Percentiles rank a stretch among this genome's conserved stretches.
Conservation (phyloP, 2,888 invertebrate genomes). For the Tyria jacobaeae region DNA sequence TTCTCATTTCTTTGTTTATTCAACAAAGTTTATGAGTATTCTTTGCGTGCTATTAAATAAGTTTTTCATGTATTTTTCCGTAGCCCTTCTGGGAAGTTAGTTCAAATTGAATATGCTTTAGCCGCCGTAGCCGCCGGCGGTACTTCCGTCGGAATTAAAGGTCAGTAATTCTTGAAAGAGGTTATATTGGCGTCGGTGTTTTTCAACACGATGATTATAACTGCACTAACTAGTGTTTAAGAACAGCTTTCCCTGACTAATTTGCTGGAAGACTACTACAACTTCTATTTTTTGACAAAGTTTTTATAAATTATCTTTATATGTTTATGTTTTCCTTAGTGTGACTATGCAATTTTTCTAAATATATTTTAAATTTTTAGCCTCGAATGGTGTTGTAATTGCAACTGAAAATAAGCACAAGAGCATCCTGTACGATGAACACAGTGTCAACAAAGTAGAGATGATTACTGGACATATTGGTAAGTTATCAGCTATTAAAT, state of each 20-base stretch:
- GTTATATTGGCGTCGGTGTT: slow-evolving; percentile 49
- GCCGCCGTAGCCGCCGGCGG: slow-evolving; percentile 99
- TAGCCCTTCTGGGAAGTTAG: slow-evolving; percentile 99
- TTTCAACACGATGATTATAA: not conserved
- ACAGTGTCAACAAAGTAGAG: slow-evolving; percentile 98
- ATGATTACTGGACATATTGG: slow-evolving; percentile 95
- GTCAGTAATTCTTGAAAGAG: slow-evolving; percentile 76
- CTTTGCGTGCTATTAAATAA: slow-evolving; percentile 29
- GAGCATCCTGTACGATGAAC: slow-evolving; percentile 98
- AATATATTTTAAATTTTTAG: slow-evolving; percentile 79
- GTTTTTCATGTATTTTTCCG: slow-evolving; percentile 61
- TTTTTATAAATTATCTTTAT: not conserved
- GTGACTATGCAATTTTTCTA: slow-evolving; percentile 15
- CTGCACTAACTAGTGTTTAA: not conserved
- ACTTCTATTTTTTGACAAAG: not conserved
- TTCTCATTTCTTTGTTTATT: slow-evolving; percentile 13
- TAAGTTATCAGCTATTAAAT: no score
- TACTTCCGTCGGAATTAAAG: slow-evolving; percentile 99
- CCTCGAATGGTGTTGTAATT: slow-evolving; percentile 98
- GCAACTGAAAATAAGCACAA: slow-evolving; percentile 99
- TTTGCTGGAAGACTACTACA: not conserved
- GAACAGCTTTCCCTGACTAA: no score
- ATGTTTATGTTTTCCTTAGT: not conserved
- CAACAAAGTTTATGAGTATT: not conserved
- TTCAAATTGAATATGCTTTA: slow-evolving; percentile 99